These are phyloP conservation scores for Ciconia maguari DNA, from an alignment of 2,113 vertebrate species.

Conservation along the genomic window DNA sequence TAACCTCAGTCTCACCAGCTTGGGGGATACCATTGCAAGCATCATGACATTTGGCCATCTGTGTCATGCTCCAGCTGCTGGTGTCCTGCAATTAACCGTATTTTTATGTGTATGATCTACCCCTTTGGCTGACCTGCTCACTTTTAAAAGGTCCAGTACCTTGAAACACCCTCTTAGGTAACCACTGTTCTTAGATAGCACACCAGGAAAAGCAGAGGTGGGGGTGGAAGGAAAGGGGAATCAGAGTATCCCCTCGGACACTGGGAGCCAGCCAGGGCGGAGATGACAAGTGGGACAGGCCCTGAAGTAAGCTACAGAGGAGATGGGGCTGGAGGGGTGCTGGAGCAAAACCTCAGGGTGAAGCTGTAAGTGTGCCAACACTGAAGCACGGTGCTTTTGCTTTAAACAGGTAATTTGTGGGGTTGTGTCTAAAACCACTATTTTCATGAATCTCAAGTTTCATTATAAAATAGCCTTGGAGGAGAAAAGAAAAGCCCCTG, in stretches of 20 bases:
- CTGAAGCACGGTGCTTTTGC: not conserved
- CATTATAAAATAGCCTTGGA: not conserved
- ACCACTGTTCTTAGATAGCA: not conserved
- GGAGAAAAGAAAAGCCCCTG: not conserved
- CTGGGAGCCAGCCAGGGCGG: not conserved
- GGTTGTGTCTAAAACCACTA: not conserved
- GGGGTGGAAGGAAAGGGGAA: not conserved
- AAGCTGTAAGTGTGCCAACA: not conserved
- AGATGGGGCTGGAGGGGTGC: not conserved
- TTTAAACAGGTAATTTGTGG: not conserved
- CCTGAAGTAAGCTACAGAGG: not conserved
- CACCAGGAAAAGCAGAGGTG: not conserved
- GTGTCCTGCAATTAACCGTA: not conserved
- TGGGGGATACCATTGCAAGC: rapidly evolving
- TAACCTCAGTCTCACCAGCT: rapidly evolving
- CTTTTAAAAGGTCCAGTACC: not conserved
- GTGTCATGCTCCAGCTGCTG: rapidly evolving
- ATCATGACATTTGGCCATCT: not conserved
- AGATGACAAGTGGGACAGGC: too few species aligned
- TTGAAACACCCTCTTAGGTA: not conserved
- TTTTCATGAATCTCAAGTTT: not conserved
- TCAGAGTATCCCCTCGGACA: not conserved
- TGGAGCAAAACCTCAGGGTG: not conserved
- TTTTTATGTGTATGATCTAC: not conserved
- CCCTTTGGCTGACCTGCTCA: not conserved